These are phyloP conservation scores for Graptemys geographica DNA, from an alignment of 2,797 vertebrate species.

Conservation along the genomic window DNA sequence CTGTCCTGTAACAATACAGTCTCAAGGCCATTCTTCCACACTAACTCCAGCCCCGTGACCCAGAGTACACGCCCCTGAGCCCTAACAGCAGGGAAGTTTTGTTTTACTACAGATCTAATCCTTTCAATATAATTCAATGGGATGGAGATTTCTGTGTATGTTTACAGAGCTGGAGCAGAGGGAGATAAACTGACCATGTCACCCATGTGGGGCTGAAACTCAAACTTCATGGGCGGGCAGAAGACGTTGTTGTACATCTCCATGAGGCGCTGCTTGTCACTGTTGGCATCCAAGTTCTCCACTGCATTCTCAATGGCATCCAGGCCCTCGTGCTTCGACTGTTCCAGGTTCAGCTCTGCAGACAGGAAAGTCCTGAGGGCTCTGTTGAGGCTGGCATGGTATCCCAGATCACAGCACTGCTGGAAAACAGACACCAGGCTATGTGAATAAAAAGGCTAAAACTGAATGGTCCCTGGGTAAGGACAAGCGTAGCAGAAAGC, in stretches of 20 bases:
- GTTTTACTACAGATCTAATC: not conserved
- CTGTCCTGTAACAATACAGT: not conserved
- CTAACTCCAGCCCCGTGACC: not conserved
- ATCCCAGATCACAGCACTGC: conserved; percentile 98
- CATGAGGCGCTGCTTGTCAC: conserved; percentile 98
- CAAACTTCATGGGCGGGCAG: conserved; percentile 96
- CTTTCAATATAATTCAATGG: not conserved
- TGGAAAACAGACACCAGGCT: conserved; percentile 48
- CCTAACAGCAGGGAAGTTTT: not conserved
- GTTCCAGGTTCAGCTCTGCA: conserved; percentile 94
- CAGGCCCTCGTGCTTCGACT: conserved; percentile 94
- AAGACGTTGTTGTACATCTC: conserved; percentile 98
- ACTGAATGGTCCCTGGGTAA: fast-evolving
- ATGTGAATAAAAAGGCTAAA: not conserved
- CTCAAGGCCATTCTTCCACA: not conserved
- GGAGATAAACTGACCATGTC: conserved; percentile 88
- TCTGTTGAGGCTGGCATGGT: conserved; percentile 95
- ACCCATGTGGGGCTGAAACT: conserved; percentile 99
- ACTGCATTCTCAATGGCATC: conserved; percentile 94
- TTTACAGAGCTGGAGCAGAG: not conserved
- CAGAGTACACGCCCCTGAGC: not conserved
- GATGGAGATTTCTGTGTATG: not conserved
- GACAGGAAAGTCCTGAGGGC: conserved; percentile 97
- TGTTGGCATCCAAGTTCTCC: conserved; percentile 94
- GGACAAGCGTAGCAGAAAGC: fast-evolving